Evolutionary conservation across 2,888 invertebrate genomes (phyloP), one percentile per base, ranked within the genome.

Genomic region (Phortica okadai): DNA sequence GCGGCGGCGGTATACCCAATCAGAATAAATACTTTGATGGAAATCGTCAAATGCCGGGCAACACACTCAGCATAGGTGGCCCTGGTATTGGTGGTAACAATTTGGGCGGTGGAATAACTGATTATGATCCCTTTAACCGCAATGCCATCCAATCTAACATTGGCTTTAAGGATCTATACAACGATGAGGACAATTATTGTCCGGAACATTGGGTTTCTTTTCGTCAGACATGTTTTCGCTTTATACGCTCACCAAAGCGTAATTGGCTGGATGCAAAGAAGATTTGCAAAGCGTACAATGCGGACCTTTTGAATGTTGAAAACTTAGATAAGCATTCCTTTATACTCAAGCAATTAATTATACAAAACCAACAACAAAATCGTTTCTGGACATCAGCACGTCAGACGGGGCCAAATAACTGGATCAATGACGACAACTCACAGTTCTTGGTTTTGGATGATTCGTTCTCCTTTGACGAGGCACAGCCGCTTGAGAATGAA

Each of bases 191-290:
- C 41, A 89, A 90, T 79, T 91, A 88, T 73, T 98, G 98, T 91
- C 98, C 98, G 0, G 94, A 95, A 74, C 94, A 97, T 90, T 98
- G 98, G 98, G 92, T 95, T n/a, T 94, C 94, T 45, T 96, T 93
- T 88, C 94, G 95, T 81, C 94, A 95, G 78, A 94, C 95, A 0
- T 99, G 98, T 91, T 98, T 97, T 90, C 94, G 96, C 73, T 98
- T 98, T 88, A 96, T 97, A 3, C 96, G 96, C 87, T 97, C 97
- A 6, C 98, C 98, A 0, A 93, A 94, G 83, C 95, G 95, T 76
- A 94, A 94, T 62, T 94, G 95, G 88, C 95, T 94, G 83, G 97
- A 97, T 84, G 97, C 98, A 0, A 94, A 95, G 82, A 94, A 94
- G 86, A 95, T 96, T 83, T 98, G 98, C 89, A 94, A 95, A 92